phyloP scores from a whole-genome alignment of 2,888 invertebrate species.

The Tolmerus cingulatus region DNA sequence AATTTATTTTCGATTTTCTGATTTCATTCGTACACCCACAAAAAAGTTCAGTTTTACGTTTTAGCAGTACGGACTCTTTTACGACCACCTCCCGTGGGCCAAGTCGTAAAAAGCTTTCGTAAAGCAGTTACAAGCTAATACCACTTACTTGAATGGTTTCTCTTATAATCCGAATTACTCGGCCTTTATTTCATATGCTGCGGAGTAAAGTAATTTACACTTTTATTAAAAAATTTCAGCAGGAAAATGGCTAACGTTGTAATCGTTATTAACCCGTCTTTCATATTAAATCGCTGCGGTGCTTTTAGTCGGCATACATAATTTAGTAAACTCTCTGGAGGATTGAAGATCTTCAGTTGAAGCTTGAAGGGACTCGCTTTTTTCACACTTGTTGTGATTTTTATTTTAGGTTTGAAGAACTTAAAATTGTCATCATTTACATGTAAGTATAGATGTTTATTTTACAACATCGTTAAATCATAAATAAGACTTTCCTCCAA shows the following conservation, averaged over 20 bases:
- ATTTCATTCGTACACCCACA: not conserved
- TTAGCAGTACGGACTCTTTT: not conserved
- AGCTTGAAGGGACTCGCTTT: not conserved
- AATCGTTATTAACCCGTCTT: not conserved
- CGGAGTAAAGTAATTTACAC: not conserved
- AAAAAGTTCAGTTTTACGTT: not conserved
- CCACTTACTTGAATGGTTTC: conserved; percentile 4
- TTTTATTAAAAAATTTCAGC: not conserved
- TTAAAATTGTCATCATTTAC: not conserved
- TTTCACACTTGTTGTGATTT: not conserved
- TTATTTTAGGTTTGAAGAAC: not conserved
- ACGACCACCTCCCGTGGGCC: not conserved
- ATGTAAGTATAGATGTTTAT: too few species aligned
- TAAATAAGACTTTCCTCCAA: not conserved
- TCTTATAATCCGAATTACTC: conserved; percentile 3
- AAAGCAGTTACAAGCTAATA: conserved; percentile 19
- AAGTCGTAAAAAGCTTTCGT: not conserved
- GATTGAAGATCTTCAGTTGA: not conserved
- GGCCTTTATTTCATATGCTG: not conserved
- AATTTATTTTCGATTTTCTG: conserved; percentile 43
- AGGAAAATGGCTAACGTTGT: not conserved
- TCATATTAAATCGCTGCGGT: not conserved
- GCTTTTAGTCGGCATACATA: not conserved
- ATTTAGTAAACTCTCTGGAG: not conserved
- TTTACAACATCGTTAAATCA: not conserved